Percentiles rank a stretch among this genome's conserved stretches.
These are phyloP conservation scores for Iguana delicatissima DNA, from an alignment of 2,797 vertebrate genomes.

Conservation along the genomic window DNA sequence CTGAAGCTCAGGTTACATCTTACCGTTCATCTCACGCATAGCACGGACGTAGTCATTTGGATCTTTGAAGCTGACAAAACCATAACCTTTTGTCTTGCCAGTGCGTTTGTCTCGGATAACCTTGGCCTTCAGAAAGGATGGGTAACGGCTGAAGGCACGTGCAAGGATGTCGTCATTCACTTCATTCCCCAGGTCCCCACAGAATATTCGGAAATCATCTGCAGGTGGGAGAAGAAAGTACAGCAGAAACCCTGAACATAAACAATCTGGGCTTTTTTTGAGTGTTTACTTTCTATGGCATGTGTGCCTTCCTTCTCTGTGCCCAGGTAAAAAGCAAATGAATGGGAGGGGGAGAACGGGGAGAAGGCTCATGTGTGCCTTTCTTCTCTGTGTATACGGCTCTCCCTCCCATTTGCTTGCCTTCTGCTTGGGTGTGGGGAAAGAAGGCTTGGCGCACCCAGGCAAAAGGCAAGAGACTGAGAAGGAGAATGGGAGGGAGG, in stretches of 20 bases:
- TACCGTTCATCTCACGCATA: conserved; percentile 96
- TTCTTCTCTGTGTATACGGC: too few species aligned
- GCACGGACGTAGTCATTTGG: conserved; percentile 93
- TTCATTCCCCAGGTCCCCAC: conserved; percentile 93
- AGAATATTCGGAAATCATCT: conserved; percentile 96
- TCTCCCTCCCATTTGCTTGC: too few species aligned
- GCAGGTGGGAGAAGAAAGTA: background rate
- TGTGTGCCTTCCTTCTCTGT: too few species aligned
- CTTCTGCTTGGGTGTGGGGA: too few species aligned
- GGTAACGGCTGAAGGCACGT: conserved; percentile 92
- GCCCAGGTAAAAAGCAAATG: too few species aligned
- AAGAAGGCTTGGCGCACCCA: too few species aligned
- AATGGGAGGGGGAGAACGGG: too few species aligned
- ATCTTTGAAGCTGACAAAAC: conserved; percentile 95
- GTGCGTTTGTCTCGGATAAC: conserved; percentile 94
- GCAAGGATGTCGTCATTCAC: conserved; percentile 94
- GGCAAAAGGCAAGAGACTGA: too few species aligned
- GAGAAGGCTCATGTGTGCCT: too few species aligned
- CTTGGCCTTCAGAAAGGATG: conserved; percentile 93
- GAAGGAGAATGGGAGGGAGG: too few species aligned
- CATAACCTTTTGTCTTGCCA: conserved; percentile 94
- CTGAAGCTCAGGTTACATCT: conserved; percentile 47
- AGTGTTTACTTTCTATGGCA: background rate
- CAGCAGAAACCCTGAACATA: background rate
- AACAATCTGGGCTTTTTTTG: background rate